Percentiles rank a stretch among this genome's conserved stretches.
Conservation (phyloP, 2,888 invertebrate genomes). For the Notodonta ziczac region DNA sequence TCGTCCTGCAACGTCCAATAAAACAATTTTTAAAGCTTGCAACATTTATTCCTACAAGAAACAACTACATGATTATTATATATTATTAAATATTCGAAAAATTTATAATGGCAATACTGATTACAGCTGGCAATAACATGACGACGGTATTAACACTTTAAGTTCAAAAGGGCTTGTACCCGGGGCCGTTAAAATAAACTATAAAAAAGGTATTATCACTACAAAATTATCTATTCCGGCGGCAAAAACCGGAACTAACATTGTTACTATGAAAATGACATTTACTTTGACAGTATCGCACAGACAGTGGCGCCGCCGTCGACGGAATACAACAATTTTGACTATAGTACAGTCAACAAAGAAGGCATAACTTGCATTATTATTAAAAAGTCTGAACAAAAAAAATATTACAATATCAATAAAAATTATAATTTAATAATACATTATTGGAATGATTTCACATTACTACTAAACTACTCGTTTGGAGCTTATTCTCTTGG, state of each 20-base stretch:
- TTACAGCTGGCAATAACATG: neutral
- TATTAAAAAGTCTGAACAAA: neutral
- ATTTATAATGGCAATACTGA: neutral
- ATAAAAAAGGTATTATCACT: too few relatives aligned
- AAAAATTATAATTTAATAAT: neutral
- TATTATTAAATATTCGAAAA: constrained; percentile 14
- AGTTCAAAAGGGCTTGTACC: too few relatives aligned
- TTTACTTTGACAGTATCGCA: neutral
- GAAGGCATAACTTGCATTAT: neutral
- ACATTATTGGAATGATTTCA: neutral
- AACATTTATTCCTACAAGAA: constrained; percentile 51
- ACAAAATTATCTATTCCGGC: neutral
- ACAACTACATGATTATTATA: constrained; percentile 39
- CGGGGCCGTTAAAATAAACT: too few relatives aligned
- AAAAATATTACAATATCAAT: neutral
- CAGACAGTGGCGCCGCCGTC: neutral
- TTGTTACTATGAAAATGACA: neutral
- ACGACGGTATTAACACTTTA: neutral
- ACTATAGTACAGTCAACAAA: neutral
- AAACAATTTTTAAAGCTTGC: constrained; percentile 20
- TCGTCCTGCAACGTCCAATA: neutral
- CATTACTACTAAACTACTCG: neutral
- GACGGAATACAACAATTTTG: neutral
- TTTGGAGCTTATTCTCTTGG: neutral
- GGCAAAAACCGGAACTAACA: neutral